A percentile compares a stretch with the other conserved stretches of the same genome.
These are phyloP conservation scores for Hesperophylax magnus DNA, from an alignment of 1,140 invertebrate genomes.

Conservation along the genomic window DNA sequence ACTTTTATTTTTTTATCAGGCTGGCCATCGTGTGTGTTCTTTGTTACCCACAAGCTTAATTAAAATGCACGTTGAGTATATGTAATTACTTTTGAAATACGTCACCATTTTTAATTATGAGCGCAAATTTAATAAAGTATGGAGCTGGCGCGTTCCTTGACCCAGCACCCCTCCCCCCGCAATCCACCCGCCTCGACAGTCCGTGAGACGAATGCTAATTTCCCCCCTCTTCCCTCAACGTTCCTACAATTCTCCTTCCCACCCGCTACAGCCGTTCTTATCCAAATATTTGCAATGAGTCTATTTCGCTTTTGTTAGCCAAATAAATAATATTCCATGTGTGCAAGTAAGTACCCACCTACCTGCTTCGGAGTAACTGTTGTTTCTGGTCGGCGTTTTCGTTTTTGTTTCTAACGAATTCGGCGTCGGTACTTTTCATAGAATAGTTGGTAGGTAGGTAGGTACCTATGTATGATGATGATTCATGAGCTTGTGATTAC, in stretches of 20 bases:
- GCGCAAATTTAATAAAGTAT: constrained; percentile 19
- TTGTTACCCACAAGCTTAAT: background rate
- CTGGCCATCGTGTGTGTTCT: background rate
- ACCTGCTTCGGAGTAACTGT: background rate
- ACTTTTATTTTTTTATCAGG: background rate
- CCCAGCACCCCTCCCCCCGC: background rate
- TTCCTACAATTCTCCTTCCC: background rate
- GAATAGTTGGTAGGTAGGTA: too few species aligned
- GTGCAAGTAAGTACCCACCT: background rate
- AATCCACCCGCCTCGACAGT: background rate
- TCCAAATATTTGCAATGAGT: constrained; percentile 20
- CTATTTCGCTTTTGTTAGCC: constrained; percentile 28
- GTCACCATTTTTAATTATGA: constrained; percentile 10
- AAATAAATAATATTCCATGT: background rate
- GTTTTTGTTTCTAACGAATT: constrained; percentile 1
- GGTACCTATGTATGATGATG: too few species aligned
- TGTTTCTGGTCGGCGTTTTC: background rate
- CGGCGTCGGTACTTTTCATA: too few species aligned
- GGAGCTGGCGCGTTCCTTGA: constrained; percentile 7
- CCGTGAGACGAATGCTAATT: constrained; percentile 25
- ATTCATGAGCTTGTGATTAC: too few species aligned
- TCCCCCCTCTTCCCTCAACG: background rate
- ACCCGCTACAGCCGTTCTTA: too few species aligned
- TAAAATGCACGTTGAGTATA: too few species aligned
- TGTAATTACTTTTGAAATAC: background rate